Base-by-base conservation (phyloP, 2,113 vertebrate genomes). In the Tauraco erythrolophus region DNA sequence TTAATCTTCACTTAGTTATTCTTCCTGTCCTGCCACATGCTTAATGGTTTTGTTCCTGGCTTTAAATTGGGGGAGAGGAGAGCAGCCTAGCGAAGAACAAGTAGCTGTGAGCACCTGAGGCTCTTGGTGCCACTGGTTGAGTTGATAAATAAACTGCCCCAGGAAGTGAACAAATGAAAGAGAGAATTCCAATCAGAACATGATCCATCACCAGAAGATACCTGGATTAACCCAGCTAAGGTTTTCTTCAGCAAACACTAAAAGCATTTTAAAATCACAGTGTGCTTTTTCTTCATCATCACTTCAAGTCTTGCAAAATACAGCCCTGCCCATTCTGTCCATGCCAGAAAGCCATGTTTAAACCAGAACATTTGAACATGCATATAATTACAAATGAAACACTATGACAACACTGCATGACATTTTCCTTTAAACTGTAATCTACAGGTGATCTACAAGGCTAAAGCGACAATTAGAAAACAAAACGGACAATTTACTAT, bases 361-460 rank as follows among this genome's bases (percentile, higher is more conserved):
- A 89, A 77, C 71, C 58, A 80, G 66, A 95, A 31, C 56, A 61
- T 12, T 45, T 48, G 18, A 66, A 45, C 6, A 5, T 24, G 24
- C 24, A 13, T 75, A 56, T 84, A 96, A 96, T 89, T 92, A 92
- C 31, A 66, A 92, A 70, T 5, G 3, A 92, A 81, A 78, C 30
- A 57, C 76, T 37, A 19, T 7, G 18, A 66, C 62, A 69, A 19
- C 22, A 92, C 7, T 30, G 62, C 68, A 45, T 9, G 25, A 46
- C 23, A 53, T 58, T 80, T 74, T 65, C 46, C 43, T 77, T 72
- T 24, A 61, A 56, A 7, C 53, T 90, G 66, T 41, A 74, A 93
- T 80, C 82, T 53, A 54, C 62, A 93, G 88, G 79, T 93, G 54
- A 94, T 15, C 62, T 83, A 94, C 85, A 84, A 74, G 60, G 37